phyloP scores from a whole-genome alignment of 2,113 vertebrate species.

The Hippocampus abdominalis region DNA sequence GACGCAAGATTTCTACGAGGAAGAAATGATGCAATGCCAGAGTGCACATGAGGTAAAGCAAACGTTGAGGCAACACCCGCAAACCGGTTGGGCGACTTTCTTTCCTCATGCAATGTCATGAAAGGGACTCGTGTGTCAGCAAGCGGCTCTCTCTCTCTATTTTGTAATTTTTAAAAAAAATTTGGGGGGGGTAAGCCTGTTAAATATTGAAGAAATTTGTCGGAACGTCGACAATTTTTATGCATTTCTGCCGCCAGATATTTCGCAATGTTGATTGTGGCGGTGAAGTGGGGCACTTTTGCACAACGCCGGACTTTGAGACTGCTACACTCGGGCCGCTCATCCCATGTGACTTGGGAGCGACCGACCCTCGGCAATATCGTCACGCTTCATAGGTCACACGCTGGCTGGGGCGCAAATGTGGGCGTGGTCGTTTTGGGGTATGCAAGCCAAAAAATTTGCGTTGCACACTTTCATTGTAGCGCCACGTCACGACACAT shows the following conservation, averaged over 20 bases:
- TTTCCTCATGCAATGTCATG: neutral
- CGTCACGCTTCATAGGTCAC: neutral
- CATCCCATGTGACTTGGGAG: neutral
- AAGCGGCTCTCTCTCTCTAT: neutral
- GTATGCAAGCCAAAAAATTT: too few relatives aligned
- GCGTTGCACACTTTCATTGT: too few relatives aligned
- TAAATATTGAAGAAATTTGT: neutral
- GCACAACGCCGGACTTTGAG: neutral
- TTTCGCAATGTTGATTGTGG: neutral
- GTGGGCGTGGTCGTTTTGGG: neutral
- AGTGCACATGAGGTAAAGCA: neutral
- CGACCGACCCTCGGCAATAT: neutral
- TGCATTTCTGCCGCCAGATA: neutral
- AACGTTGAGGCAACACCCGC: neutral
- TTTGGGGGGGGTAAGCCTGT: neutral
- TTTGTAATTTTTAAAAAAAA: too few relatives aligned
- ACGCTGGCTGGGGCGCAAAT: fast-evolving
- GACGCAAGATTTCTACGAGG: too few relatives aligned
- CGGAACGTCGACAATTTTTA: neutral
- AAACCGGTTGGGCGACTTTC: neutral
- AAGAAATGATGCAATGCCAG: neutral
- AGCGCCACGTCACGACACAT: too few relatives aligned
- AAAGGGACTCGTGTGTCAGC: neutral
- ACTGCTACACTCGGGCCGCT: neutral
- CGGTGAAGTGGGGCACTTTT: neutral